Evolutionary conservation across 2,113 vertebrate species (phyloP).

Genomic region (Thomomys bottae): DNA sequence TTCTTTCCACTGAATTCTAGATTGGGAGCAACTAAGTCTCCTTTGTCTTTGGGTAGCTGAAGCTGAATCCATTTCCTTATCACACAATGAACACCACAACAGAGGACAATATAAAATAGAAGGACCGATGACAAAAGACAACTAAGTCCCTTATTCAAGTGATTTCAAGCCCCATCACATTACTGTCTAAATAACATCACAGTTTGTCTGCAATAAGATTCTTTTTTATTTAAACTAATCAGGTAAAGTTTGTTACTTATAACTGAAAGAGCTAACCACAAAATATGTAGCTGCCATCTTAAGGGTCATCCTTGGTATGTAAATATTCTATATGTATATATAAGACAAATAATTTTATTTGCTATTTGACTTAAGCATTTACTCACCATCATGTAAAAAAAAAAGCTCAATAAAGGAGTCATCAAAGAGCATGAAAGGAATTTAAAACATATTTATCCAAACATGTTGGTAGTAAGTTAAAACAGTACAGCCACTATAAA

Average conservation of each 20-base stretch:
- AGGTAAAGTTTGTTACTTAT: slow-evolving; percentile 1
- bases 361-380: neutral
- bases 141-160: neutral
- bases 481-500: neutral
- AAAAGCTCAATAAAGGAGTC: neutral
- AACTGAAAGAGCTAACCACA: neutral
- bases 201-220: slow-evolving; percentile 13
- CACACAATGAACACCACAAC: neutral
- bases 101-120: neutral
- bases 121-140: neutral
- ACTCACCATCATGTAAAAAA: neutral
- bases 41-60: neutral
- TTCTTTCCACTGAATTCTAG: neutral
- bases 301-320: neutral
- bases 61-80: neutral
- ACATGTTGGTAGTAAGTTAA: neutral
- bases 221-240: slow-evolving; percentile 34
- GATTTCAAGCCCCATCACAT: neutral
- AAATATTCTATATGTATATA: neutral
- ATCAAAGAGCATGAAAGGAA: slow-evolving; percentile 40
- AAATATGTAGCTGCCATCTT: neutral
- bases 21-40: neutral
- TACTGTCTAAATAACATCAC: neutral
- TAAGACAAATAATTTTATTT: neutral
- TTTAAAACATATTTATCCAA: neutral